Base-by-base conservation (phyloP, 2,888 invertebrate genomes). In the Drepanosiphum platanoidis region DNA sequence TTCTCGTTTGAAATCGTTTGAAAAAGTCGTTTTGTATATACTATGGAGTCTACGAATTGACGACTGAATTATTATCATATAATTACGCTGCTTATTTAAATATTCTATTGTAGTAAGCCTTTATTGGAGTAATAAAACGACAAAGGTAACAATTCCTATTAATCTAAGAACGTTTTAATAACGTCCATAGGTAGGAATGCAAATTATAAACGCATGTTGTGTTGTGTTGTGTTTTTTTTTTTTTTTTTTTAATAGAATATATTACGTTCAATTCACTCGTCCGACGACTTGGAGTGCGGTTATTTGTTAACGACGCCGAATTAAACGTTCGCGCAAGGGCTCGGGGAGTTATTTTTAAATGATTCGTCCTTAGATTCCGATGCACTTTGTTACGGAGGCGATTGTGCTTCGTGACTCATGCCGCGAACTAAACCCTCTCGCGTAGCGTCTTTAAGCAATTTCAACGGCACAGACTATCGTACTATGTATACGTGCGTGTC, bases 171-270 rank as follows among this genome's bases (percentile, higher is more conserved):
- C n/a, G n/a, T n/a, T n/a, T n/a, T n/a, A n/a, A n/a, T n/a, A n/a
- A n/a, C n/a, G n/a, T n/a, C n/a, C n/a, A n/a, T n/a, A n/a, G n/a
- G n/a, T n/a, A n/a, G n/a, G n/a, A n/a, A n/a, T n/a, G n/a, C n/a
- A n/a, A n/a, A n/a, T n/a, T n/a, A n/a, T n/a, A n/a, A n/a, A n/a
- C n/a, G n/a, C n/a, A n/a, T n/a, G n/a, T n/a, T n/a, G n/a, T n/a
- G n/a, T n/a, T n/a, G n/a, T n/a, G n/a, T n/a, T n/a, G n/a, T n/a
- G n/a, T n/a, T n/a, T n/a, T n/a, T n/a, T n/a, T n/a, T n/a, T n/a
- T 27, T 30, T 30, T 72, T 72, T 72, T 72, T 22, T 72, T 46
- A 72, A 72, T 46, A 18, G 30, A 72, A 72, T 72, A 72, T 72
- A 46, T 72, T 72, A 46, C 46, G 46, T 72, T 4, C 72, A 72